Evolutionary conservation across 2,888 invertebrate genomes (phyloP).

Genomic region (Perizoma affinitatum): DNA sequence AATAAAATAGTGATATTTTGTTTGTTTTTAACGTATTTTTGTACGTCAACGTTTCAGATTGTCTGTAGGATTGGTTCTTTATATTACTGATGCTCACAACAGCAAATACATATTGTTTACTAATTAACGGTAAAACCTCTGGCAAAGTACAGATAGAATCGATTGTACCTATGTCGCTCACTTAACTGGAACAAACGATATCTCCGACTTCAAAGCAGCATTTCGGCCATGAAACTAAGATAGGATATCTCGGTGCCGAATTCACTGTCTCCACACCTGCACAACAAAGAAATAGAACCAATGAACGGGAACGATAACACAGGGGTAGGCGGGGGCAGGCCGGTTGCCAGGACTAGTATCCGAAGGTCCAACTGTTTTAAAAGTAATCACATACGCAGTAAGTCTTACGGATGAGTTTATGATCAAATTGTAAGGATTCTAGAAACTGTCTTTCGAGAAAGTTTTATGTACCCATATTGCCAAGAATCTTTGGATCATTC

Average conservation of each 20-base stretch:
- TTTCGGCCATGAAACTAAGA: slow-evolving; percentile 19
- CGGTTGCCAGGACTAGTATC: slow-evolving; percentile 6
- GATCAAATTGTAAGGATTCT: too few relatives aligned
- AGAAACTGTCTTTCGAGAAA: too few relatives aligned
- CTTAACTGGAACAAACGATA: slow-evolving; percentile 24
- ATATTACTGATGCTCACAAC: too few relatives aligned
- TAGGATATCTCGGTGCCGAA: slow-evolving; percentile 16
- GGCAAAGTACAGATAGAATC: slow-evolving; percentile 18
- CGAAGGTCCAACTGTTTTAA: not conserved
- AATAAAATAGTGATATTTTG: too few relatives aligned
- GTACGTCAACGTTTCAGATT: too few relatives aligned
- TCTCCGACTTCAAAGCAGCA: slow-evolving; percentile 15
- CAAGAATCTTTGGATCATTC: too few relatives aligned
- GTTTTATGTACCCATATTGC: too few relatives aligned
- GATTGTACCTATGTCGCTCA: slow-evolving; percentile 18
- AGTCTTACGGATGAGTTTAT: too few relatives aligned
- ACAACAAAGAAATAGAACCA: slow-evolving; percentile 22
- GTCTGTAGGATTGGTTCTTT: too few relatives aligned
- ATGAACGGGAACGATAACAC: slow-evolving; percentile 26
- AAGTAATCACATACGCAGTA: not conserved
- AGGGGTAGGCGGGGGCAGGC: slow-evolving; percentile 8
- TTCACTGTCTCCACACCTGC: slow-evolving; percentile 24
- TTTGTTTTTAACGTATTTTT: too few relatives aligned
- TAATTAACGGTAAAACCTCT: not conserved
- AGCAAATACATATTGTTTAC: too few relatives aligned